A percentile compares a stretch with the other conserved stretches of the same genome.
Evolutionary conservation across 1,140 invertebrate species (phyloP).

Genomic region (Procambarus virginalis): DNA sequence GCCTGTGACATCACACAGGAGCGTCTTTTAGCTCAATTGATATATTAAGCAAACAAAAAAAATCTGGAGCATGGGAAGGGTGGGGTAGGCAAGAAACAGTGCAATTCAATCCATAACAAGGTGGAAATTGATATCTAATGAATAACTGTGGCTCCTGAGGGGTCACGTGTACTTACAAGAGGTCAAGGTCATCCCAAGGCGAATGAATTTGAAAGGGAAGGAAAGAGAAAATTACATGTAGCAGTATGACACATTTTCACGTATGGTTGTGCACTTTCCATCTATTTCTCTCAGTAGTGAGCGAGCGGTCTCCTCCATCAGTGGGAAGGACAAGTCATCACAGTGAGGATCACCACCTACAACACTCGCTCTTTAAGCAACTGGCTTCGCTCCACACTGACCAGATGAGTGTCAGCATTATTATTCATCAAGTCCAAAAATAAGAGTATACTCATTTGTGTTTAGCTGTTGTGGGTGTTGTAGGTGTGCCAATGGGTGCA

Average conservation of each 20-base stretch:
- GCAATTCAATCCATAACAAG: constrained; percentile 64
- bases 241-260: constrained; percentile 53
- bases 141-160: constrained; percentile 64
- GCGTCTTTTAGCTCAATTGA: constrained; percentile 58
- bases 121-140: constrained; percentile 61
- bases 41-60: constrained; percentile 50
- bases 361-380: not conserved
- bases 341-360: constrained; percentile 35
- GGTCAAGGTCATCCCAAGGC: constrained; percentile 65
- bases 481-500: too few relatives aligned
- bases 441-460: not conserved
- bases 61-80: constrained; percentile 19
- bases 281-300: constrained; percentile 36
- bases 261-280: constrained; percentile 19
- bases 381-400: not conserved
- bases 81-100: constrained; percentile 56
- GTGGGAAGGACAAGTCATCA: constrained; percentile 32
- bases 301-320: constrained; percentile 30
- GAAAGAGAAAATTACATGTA: constrained; percentile 69
- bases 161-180: constrained; percentile 68
- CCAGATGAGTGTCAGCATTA: not conserved
- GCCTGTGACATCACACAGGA: constrained; percentile 51
- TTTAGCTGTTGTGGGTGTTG: too few relatives aligned
- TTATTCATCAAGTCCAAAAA: constrained; percentile 22
- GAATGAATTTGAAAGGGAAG: constrained; percentile 65